Percentiles rank a stretch among this genome's conserved stretches.
Conservation (phyloP, 2,888 invertebrate species). For the Coenonympha arcania region DNA sequence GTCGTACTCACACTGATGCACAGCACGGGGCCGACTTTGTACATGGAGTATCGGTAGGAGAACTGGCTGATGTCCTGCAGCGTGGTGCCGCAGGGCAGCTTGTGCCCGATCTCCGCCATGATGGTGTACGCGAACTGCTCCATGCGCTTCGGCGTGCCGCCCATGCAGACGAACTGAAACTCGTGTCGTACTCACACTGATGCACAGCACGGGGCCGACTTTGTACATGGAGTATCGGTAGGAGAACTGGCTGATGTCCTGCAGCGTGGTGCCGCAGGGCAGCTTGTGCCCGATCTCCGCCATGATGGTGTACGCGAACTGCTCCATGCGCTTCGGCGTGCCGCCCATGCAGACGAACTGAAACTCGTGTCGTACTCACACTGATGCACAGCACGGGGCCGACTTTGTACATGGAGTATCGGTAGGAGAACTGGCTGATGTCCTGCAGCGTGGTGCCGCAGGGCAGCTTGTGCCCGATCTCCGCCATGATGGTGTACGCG, state of each 20-base stretch:
- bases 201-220: conserved; percentile 89
- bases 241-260: conserved; percentile 92
- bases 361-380: too few species aligned
- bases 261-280: conserved; percentile 88
- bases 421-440: conserved; percentile 92
- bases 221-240: conserved; percentile 97
- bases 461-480: conserved; percentile 91
- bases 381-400: conserved; percentile 89
- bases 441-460: conserved; percentile 90
- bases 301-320: conserved; percentile 93
- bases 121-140: conserved; percentile 93
- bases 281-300: conserved; percentile 91
- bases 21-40: conserved; percentile 92
- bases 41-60: conserved; percentile 95
- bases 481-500: conserved; percentile 90
- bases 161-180: conserved; percentile 96
- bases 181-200: too few species aligned
- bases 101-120: conserved; percentile 91
- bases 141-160: conserved; percentile 95
- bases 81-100: conserved; percentile 89
- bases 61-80: conserved; percentile 91
- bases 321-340: conserved; percentile 94
- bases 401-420: conserved; percentile 97
- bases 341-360: conserved; percentile 99
- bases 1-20: too few species aligned